These are phyloP conservation scores for Choristoneura rosaceana DNA, from an alignment of 2,888 invertebrate genomes.

Conservation along the genomic window DNA sequence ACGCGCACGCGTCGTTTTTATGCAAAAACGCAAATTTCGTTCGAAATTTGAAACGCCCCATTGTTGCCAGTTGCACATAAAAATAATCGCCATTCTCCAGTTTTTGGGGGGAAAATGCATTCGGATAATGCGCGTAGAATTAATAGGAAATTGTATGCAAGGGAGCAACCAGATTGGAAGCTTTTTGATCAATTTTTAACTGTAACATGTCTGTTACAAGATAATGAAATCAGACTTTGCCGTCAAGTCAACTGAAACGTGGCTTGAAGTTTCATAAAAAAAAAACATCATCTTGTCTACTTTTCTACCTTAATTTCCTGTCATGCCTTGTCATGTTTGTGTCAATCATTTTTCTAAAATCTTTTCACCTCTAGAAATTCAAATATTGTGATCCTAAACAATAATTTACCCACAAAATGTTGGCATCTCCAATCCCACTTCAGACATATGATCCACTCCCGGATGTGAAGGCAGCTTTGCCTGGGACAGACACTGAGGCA, in stretches of 20 bases:
- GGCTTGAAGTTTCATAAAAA: background rate
- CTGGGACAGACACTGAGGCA: background rate
- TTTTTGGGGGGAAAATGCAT: constrained; percentile 76
- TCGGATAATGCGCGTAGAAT: constrained; percentile 63
- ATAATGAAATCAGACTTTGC: too few relatives aligned
- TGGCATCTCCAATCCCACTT: constrained; percentile 3
- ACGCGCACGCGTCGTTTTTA: constrained; percentile 81
- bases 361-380: constrained; percentile 9
- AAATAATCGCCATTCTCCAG: constrained; percentile 76
- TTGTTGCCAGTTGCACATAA: constrained; percentile 75
- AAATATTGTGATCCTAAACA: background rate
- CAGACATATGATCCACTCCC: constrained; percentile 1
- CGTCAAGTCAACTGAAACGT: too few relatives aligned
- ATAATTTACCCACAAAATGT: background rate
- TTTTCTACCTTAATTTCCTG: background rate
- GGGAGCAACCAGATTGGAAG: constrained; percentile 62
- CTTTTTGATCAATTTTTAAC: background rate
- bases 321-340: background rate
- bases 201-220: background rate
- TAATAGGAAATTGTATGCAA: constrained; percentile 79
- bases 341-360: constrained; percentile 29
- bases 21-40: constrained; percentile 85
- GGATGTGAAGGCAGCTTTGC: background rate
- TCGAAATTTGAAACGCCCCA: constrained; percentile 84
- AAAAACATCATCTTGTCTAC: background rate